Base-by-base conservation (phyloP, 2,888 invertebrate genomes). In the Nephrotoma flavescens region DNA sequence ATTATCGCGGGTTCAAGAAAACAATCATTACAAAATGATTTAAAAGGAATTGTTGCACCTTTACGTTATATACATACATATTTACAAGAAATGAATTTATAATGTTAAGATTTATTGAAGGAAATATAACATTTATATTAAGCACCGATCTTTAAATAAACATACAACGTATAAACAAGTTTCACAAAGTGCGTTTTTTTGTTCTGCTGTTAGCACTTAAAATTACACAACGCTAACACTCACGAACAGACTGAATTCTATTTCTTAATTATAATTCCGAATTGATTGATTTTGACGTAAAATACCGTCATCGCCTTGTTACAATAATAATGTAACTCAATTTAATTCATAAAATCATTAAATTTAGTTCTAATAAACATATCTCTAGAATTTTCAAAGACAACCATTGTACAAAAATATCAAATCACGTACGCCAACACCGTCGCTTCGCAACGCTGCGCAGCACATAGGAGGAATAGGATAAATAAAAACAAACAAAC, bases 11-110 rank as follows among this genome's bases (percentile, higher is more conserved):
- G 95, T 97, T 88, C 94, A 95, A 88, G 97, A 97, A 93, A 94
- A 94, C 88, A 97, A 97, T 90, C 95, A 95, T 90, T 97, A 97
- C 90, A 94, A 97, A 89, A 97, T 97, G 97, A 97, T 97, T 92
- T 97, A 95, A 95, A 86, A 44, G 0, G 7, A 86, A 42, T 11
- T 42, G 15, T 31, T 44, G 9, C 31, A 47, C 4, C 31, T 31
- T 57, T 57, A 15, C 31, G 9, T 71, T 71, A 0, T 44, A 9
- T 11, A 31, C 31, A 9, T 31, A 57, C 1, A 57, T 15, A 15
- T 31, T 31, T 31, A 31, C 2, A 31, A 31, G 31, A 31, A 31
- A 31, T 31, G 31, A 31, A 31, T 31, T 31, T 31, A 31, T 31
- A 31, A 2, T 3, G 31, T 31, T 31, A 31, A 31, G 2, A 31